Evolutionary conservation across 1,140 invertebrate species (phyloP).

Genomic region (Orussus abietinus): DNA sequence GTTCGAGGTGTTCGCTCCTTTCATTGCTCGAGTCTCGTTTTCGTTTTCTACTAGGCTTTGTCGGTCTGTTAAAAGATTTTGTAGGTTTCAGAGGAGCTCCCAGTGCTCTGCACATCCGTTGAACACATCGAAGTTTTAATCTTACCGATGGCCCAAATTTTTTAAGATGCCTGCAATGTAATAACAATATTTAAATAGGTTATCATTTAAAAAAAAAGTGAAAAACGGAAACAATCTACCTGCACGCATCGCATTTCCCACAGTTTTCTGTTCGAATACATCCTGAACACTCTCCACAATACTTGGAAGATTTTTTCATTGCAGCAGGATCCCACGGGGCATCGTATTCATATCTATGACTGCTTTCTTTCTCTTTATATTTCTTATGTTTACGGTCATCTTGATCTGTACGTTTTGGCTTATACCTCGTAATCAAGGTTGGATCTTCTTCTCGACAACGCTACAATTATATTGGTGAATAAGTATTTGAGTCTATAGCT

Average conservation of each 20-base stretch:
- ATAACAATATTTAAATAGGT: constrained; percentile 9
- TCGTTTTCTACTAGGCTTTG: constrained; percentile 44
- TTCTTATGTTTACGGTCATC: constrained; percentile 52
- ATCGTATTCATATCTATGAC: constrained; percentile 39
- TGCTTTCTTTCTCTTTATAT: constrained; percentile 42
- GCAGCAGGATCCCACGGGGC: constrained; percentile 33
- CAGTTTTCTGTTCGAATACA: constrained; percentile 80
- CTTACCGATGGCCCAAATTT: constrained; percentile 72
- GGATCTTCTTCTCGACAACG: constrained; percentile 81
- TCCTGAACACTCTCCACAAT: constrained; percentile 80
- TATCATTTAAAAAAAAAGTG: constrained; percentile 7
- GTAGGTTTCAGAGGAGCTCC: constrained; percentile 46
- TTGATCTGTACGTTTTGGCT: constrained; percentile 63
- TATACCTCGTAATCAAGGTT: constrained; percentile 74
- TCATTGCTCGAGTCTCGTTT: constrained; percentile 57
- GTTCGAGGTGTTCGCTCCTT: constrained; percentile 49
- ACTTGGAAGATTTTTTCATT: constrained; percentile 51
- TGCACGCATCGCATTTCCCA: constrained; percentile 80
- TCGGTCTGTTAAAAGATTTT: constrained; percentile 41
- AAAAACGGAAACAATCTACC: constrained; percentile 27
- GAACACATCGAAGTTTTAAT: constrained; percentile 67
- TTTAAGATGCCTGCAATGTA: constrained; percentile 59
- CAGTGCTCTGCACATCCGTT: constrained; percentile 50
- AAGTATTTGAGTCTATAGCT: background rate
- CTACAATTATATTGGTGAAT: constrained; percentile 32